A percentile compares a stretch with the other conserved stretches of the same genome.
Conservation (phyloP, 2,113 vertebrate species). For the Pyrgilauda ruficollis region DNA sequence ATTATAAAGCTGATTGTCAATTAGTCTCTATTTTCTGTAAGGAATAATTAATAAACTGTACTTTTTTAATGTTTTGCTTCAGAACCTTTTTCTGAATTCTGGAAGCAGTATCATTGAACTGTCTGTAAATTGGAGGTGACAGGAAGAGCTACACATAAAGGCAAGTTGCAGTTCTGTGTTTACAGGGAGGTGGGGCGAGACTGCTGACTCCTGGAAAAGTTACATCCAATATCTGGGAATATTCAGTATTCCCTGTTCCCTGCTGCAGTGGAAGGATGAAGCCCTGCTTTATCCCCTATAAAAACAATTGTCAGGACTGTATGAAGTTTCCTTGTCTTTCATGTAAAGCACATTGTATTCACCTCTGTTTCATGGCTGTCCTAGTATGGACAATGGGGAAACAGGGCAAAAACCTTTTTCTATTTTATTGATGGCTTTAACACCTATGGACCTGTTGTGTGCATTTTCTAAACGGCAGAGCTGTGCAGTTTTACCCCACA, state of each 20-base stretch:
- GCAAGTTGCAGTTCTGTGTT: background rate
- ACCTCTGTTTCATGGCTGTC: background rate
- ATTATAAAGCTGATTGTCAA: background rate
- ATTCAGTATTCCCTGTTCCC: background rate
- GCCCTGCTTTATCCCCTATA: background rate
- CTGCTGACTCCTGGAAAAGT: background rate
- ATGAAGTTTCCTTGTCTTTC: background rate
- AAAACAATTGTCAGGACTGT: background rate
- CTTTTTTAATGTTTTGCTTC: background rate
- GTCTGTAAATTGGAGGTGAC: background rate
- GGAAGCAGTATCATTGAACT: background rate
- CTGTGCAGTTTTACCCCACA: background rate
- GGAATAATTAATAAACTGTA: background rate
- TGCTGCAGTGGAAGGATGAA: background rate
- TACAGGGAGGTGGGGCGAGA: background rate
- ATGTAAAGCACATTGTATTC: background rate
- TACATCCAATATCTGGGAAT: background rate
- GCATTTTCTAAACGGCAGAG: background rate
- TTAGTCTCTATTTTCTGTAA: background rate
- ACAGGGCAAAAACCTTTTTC: fast-evolving
- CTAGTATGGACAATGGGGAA: background rate
- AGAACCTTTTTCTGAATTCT: background rate
- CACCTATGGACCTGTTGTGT: fast-evolving
- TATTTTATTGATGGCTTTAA: background rate
- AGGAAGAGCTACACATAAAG: background rate